These are phyloP conservation scores for Ammospiza nelsoni DNA, from an alignment of 2,113 vertebrate species.

Conservation along the genomic window DNA sequence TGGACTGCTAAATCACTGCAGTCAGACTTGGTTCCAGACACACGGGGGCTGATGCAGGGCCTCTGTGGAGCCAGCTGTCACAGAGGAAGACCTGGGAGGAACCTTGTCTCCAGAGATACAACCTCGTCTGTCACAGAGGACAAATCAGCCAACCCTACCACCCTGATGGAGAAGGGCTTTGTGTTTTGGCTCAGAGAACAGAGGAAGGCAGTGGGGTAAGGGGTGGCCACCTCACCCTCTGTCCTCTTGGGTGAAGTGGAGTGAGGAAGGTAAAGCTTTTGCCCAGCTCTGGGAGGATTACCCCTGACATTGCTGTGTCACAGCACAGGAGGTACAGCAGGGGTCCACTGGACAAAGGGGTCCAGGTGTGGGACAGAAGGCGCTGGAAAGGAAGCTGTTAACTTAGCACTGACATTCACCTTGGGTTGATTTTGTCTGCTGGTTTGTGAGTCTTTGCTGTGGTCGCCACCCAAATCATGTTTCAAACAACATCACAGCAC, in stretches of 20 bases:
- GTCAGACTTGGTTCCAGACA: background rate
- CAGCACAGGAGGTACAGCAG: background rate
- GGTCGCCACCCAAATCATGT: background rate
- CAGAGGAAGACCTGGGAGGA: background rate
- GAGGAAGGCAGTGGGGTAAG: background rate
- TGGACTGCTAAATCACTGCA: slow-evolving; percentile 13
- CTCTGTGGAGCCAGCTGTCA: background rate
- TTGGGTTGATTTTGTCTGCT: background rate
- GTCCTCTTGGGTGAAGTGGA: background rate
- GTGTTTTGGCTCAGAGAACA: background rate
- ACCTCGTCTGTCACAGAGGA: background rate
- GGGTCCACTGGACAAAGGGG: background rate
- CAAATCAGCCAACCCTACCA: background rate
- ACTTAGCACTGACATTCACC: fast-evolving
- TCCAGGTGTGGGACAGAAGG: background rate
- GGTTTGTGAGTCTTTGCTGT: background rate
- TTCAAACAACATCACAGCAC: fast-evolving
- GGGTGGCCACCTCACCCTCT: background rate
- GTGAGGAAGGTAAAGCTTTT: background rate
- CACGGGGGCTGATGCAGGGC: background rate
- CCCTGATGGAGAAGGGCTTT: background rate
- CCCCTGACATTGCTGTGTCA: background rate
- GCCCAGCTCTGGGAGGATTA: background rate
- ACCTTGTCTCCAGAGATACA: slow-evolving; percentile 4
- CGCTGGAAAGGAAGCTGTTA: background rate